Base-by-base conservation (phyloP, 2,113 vertebrate species). In the Rhinogobius similis region DNA sequence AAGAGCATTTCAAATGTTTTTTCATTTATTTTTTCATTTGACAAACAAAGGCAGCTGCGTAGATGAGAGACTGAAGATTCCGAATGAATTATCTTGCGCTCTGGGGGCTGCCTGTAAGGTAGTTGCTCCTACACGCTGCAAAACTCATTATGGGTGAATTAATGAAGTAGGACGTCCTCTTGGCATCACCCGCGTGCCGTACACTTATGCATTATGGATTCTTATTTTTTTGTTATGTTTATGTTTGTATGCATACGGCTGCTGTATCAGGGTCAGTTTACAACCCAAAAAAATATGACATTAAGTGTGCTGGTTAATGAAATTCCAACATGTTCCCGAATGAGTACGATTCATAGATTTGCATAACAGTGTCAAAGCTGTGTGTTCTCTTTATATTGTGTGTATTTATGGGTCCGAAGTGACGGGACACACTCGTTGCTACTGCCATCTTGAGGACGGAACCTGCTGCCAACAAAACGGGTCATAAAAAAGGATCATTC, bases 131-230 rank as follows among this genome's bases (percentile, higher is more conserved):
- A 87, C 88, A 87, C 77, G 84, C 85, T 71, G 82, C 86, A 87
- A 80, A 88, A 86, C 90, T 91, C 90, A 91, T 91, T 90, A 90
- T 89, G 88, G 88, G 78, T 89, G 89, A 91, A 90, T 90, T 90
- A 92, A 91, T 92, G 89, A 90, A 88, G 87, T 81, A 84, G 89
- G 88, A 86, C 78, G 86, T 86, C 70, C 87, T 78, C 76, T 89
- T 87, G 86, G 86, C 85, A 82, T 83, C 85, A 86, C 85, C 79
- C 82, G 67, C 86, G 75, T 87, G 86, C 78, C 83, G 78, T 77
- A 76, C 75, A 69, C 82, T 84, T 73, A 90, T 90, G 88, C 88
- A 91, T 91, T 86, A 91, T 91, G 85, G 56, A 91, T 90, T 86
- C 70, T 85, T 82, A 82, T 3, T 81, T 86, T 88, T 76, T 80